Conservation (phyloP, 2,113 vertebrate genomes). For the Cyphomyrus discorhynchus region DNA sequence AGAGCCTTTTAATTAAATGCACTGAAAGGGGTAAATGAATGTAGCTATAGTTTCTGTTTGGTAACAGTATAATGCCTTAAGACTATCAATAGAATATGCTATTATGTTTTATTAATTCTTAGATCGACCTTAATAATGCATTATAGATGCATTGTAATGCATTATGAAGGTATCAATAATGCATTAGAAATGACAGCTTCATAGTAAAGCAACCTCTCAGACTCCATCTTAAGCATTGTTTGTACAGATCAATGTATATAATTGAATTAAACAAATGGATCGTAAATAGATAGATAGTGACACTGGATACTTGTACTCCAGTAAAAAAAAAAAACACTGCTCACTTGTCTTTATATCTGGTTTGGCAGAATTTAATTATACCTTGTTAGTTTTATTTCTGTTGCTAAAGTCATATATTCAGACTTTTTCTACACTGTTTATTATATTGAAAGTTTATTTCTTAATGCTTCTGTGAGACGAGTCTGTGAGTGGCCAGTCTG, state of each 20-base stretch:
- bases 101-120: background rate
- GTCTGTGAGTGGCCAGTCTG: background rate
- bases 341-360: background rate
- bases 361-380: background rate
- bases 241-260: background rate
- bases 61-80: background rate
- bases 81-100: background rate
- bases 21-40: background rate
- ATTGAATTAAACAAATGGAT: conserved; percentile 6
- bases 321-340: background rate
- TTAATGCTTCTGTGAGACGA: background rate
- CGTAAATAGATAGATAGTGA: background rate
- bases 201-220: background rate
- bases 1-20: background rate
- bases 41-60: background rate
- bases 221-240: background rate
- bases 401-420: background rate
- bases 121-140: background rate
- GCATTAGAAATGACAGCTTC: background rate
- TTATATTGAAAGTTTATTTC: background rate
- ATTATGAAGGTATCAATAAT: background rate
- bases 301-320: too few species aligned
- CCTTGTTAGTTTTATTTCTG: background rate
- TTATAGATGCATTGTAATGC: background rate
- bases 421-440: background rate